phyloP scores from a whole-genome alignment of 1,140 invertebrate species.

The Caerostris extrusa region DNA sequence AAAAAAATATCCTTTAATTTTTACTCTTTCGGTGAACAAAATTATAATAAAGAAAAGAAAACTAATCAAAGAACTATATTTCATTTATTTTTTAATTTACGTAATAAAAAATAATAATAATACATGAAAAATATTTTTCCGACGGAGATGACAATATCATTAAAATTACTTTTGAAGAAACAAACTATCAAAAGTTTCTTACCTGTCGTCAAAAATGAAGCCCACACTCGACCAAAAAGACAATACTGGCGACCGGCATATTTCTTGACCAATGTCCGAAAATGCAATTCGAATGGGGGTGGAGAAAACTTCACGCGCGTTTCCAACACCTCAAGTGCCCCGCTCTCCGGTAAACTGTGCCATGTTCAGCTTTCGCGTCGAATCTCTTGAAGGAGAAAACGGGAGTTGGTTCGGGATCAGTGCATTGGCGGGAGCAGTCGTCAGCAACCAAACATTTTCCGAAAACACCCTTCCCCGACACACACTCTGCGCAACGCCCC shows the following conservation, averaged over 20 bases:
- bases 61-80: no score
- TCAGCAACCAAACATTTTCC: conserved; percentile 70
- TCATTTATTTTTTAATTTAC: neutral
- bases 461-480: conserved; percentile 38
- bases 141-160: neutral
- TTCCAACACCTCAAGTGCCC: neutral
- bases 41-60: no score
- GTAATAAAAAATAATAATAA: neutral
- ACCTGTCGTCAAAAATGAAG: conserved; percentile 27
- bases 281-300: neutral
- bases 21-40: no score
- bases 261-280: conserved; percentile 28
- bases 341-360: neutral
- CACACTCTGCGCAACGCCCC: conserved; percentile 7
- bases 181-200: neutral
- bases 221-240: conserved; percentile 40
- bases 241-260: neutral
- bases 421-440: conserved; percentile 46
- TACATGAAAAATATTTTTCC: neutral
- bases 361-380: conserved; percentile 22
- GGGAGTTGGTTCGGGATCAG: conserved; percentile 20
- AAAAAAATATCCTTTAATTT: no score
- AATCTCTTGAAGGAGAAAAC: conserved; percentile 6
- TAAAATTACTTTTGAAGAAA: no score
- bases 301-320: conserved; percentile 11